Evolutionary conservation across 2,797 vertebrate species (phyloP), one percentile per base, ranked within the genome.

Genomic region (Platyrinchus mystaceus): DNA sequence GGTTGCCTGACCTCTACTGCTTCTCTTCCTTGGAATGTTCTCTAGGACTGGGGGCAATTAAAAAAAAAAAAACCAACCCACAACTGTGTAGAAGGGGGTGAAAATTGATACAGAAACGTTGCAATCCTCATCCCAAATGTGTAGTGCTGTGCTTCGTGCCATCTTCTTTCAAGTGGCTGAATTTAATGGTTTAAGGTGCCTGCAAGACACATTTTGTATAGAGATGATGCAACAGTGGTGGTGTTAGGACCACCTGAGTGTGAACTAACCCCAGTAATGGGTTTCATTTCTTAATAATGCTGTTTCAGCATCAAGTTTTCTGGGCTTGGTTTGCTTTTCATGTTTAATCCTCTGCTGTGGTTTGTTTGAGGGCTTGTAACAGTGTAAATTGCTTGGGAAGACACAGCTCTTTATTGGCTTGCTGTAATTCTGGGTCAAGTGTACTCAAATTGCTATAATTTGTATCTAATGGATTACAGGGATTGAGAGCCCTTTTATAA

Each of bases 391-490:
- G 70, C 77, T 47, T 59, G 64, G 63, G 77, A 94, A 90, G 90
- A 79, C 2, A 2, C 60, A 34, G 52, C 63, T 92, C 63, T 88
- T 82, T 22, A 70, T 44, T 64, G 70, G 70, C 30, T 74, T 70
- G 81, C 84, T 84, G 58, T 87, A 93, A 85, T 88, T 91, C 88
- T 93, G 67, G 88, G 80, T 95, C 91, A 93, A 90, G 83, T 90
- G 88, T 70, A 71, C 70, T 93, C 63, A 87, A 95, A 94, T 76
- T 88, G 83, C 88, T 79, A 70, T 84, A 90, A 93, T 94, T 96
- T 93, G 78, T 87, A 79, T 82, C 90, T 92, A 89, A 95, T 93
- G 93, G 76, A 60, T 89, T 78, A 74, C 53, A 69, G 69, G 84
- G 69, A 52, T 91, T 79, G 75, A 89, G 88, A 92, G 50, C 60